Base-by-base conservation (phyloP, 2,888 invertebrate species). In the Lasiommata megera region DNA sequence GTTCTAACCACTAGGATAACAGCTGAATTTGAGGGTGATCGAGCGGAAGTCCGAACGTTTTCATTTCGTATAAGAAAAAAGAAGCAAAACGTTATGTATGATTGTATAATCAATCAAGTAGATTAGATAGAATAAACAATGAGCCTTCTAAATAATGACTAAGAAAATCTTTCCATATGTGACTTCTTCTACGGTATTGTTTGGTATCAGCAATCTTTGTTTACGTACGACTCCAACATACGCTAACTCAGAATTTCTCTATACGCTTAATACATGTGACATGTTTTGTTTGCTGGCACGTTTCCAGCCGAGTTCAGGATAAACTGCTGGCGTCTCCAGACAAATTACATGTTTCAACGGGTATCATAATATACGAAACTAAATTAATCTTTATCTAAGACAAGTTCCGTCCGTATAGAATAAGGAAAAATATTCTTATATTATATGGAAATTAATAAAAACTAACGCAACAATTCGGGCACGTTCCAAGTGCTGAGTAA, bases 311-410 rank as follows among this genome's bases (percentile, higher is more conserved):
- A 51, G 51, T 29, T 51, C 40, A n/a, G 38, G 38, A 51, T 38
- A 51, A 38, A 40, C 38, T 51, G 51, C 51, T 28, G 9, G 50
- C 29, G 51, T 29, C 40, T 38, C 28, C 14, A 40, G 40, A 51
- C 51, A 29, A 51, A 51, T 51, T 51, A 51, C 16, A 17, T 29
- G 40, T 29, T 40, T 51, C 38, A 40, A 51, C 51, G 38, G 50
- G 38, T 51, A 11, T 17, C 38, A 51, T 44, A 29, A 51, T 44
- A 14, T 29, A 38, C 23, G 28, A 29, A 50, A 51, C 51, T 40
- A 51, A 50, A 51, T 51, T 51, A 51, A 51, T 51, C 51, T 38
- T 40, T 51, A 51, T 36, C 36, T 12, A 7, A 17, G 34, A 48
- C 2, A 38, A 37, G 36, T 38, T 50, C 38, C 23, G 38, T 29